Conservation (phyloP, 2,888 invertebrate genomes). For the Willowsia nigromaculata region DNA sequence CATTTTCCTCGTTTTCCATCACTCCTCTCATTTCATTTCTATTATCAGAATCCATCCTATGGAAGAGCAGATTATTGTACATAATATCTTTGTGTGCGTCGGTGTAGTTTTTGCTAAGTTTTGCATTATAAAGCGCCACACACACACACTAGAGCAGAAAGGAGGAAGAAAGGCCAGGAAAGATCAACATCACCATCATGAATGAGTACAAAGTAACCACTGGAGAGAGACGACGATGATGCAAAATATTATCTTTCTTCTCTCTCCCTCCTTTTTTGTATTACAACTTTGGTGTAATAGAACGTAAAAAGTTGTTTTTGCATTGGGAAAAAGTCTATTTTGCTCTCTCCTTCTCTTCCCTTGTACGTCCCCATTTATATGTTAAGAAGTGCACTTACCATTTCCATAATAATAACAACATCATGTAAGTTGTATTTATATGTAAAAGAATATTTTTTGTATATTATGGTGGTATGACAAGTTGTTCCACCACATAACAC, state of each 20-base stretch:
- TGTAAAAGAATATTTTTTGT: too few relatives aligned
- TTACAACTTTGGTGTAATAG: neutral
- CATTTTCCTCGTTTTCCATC: slow-evolving; percentile 30
- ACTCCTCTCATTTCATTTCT: slow-evolving; percentile 6
- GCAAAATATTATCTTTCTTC: slow-evolving; percentile 23
- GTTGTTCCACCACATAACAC: slow-evolving; percentile 29
- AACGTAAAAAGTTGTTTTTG: slow-evolving; percentile 3
- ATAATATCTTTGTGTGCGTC: neutral
- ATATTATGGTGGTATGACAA: too few relatives aligned
- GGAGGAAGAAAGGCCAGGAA: slow-evolving; percentile 25
- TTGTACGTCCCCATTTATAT: slow-evolving; percentile 33
- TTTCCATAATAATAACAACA: slow-evolving; percentile 54
- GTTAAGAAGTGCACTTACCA: slow-evolving; percentile 52
- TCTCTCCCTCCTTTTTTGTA: neutral
- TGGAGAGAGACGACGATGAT: slow-evolving; percentile 52
- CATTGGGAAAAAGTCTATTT: slow-evolving; percentile 7
- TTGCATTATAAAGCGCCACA: slow-evolving; percentile 39
- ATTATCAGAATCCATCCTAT: slow-evolving; percentile 18
- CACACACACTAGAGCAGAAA: neutral
- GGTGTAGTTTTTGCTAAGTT: neutral
- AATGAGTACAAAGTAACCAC: slow-evolving; percentile 58
- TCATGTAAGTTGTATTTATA: neutral
- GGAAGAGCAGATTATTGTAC: slow-evolving; percentile 17
- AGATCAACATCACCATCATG: slow-evolving; percentile 39
- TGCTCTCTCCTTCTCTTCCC: too few relatives aligned